Base-by-base conservation (phyloP, 2,888 invertebrate genomes). In the Watsonalla cultraria region DNA sequence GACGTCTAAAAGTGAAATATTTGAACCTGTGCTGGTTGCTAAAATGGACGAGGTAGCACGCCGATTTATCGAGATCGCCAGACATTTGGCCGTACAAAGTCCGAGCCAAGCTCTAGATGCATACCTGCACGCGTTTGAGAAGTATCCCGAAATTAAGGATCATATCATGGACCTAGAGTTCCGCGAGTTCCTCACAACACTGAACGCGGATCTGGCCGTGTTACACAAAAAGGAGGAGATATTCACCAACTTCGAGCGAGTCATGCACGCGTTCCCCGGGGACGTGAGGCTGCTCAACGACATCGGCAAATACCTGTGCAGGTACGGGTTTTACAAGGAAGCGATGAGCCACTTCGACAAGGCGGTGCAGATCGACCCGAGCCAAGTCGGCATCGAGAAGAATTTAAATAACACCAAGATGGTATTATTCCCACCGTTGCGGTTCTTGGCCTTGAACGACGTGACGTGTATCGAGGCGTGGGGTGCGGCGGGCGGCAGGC, bases 261-360 rank as follows among this genome's bases (percentile, higher is more conserved):
- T 48, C 9, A 49, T 45, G 7, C 9, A 42, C 45, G 11, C 6
- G 0, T 48, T 49, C 49, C 53, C 53, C 0, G 53, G 45, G 11
- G 45, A 49, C 34, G 53, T 15, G 9, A 9, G 35, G 34, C 14
- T 53, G 14, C 24, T 53, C 8, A 47, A 51, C 51, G 54, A 54
- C 47, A 54, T 51, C 45, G 51, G 54, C 14, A 51, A 51, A 37
- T 54, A 62, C 49, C 45, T 59, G 6, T 80, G 59, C 69, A 92
- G 92, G 65, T 82, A 86, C 55, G 87, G 90, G 11, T 82, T 84
- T 62, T 71, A 82, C 13, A 76, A 82, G 54, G 86, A 89, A 72
- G 92, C 93, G 15, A 84, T 87, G 51, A 64, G 76, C 42, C 91
- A 91, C 64, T 92, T 92, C 57, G 74, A 85, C 53, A 83, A 80